phyloP scores from a whole-genome alignment of 2,797 vertebrate genomes.

The Gymnocypris eckloni region DNA sequence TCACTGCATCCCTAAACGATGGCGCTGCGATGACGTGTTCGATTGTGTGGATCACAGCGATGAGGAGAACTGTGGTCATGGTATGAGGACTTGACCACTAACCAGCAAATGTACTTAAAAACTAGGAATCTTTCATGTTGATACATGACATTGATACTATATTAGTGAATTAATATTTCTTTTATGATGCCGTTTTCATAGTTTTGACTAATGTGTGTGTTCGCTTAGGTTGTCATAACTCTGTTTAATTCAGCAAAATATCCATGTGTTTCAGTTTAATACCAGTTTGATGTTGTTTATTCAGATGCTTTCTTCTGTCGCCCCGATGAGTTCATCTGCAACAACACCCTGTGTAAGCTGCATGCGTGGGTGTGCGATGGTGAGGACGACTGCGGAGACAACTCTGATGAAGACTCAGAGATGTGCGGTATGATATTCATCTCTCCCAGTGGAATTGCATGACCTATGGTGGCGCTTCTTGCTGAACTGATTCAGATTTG shows the following conservation, averaged over 20 bases:
- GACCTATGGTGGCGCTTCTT: neutral
- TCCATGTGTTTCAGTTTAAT: neutral
- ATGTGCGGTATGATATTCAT: slow-evolving; percentile 87
- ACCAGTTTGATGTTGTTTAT: slow-evolving; percentile 52
- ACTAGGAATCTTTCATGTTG: too few species aligned
- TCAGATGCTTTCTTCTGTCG: slow-evolving; percentile 94
- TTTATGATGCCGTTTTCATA: neutral
- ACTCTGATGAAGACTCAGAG: slow-evolving; percentile 92
- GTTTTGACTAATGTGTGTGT: neutral
- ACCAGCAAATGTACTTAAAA: neutral
- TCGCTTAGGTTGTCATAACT: neutral
- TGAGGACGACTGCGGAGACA: slow-evolving; percentile 97
- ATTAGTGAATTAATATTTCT: neutral
- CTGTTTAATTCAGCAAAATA: neutral
- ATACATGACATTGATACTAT: too few species aligned
- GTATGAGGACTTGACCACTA: slow-evolving; percentile 63
- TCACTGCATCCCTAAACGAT: slow-evolving; percentile 92
- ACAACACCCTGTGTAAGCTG: slow-evolving; percentile 97
- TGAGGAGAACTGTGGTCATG: slow-evolving; percentile 90
- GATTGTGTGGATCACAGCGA: slow-evolving; percentile 98
- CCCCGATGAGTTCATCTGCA: slow-evolving; percentile 94
- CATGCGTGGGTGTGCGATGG: slow-evolving; percentile 96
- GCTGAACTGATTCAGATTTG: neutral
- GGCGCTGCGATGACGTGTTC: slow-evolving; percentile 92
- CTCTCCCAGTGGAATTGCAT: slow-evolving; percentile 7